These are phyloP conservation scores for Cremastinae sp. DNA, from an alignment of 2,888 invertebrate genomes.

Conservation along the genomic window DNA sequence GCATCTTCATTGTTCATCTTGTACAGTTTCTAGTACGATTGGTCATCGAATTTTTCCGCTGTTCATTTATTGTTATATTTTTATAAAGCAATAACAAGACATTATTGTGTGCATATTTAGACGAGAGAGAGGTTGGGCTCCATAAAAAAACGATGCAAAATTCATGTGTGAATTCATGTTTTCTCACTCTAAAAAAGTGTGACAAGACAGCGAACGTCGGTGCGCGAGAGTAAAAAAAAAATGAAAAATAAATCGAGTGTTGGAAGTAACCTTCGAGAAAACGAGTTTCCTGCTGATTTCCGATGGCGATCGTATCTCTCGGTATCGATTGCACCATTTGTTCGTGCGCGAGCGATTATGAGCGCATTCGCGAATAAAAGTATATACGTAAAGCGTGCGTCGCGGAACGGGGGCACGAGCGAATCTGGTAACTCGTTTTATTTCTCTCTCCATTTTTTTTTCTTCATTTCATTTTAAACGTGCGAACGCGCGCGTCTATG, in stretches of 20 bases:
- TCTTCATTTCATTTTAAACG: neutral
- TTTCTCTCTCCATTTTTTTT: neutral
- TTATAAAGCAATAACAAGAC: no score
- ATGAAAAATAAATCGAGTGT: neutral
- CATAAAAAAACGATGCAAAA: no score
- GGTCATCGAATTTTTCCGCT: constrained; percentile 25
- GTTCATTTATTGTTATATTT: constrained; percentile 37
- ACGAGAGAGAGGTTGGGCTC: no score
- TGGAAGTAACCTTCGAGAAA: constrained; percentile 9
- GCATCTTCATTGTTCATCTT: constrained; percentile 59
- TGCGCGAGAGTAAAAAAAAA: no score
- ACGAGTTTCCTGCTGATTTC: constrained; percentile 7
- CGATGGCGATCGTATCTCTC: neutral
- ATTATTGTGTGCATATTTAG: no score
- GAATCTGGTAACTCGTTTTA: constrained; percentile 57
- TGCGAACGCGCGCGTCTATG: neutral
- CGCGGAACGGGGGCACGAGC: constrained; percentile 41
- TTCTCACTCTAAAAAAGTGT: no score
- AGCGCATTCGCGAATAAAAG: constrained; percentile 19
- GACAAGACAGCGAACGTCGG: no score
- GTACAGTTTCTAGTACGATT: constrained; percentile 57
- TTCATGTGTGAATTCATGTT: no score
- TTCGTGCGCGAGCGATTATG: constrained; percentile 10
- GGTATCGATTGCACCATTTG: neutral
- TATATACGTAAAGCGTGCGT: constrained; percentile 26